These are phyloP conservation scores for Dendronephthya gigantea DNA, from an alignment of 64 coral and sea anemone genomes.

Conservation along the genomic window DNA sequence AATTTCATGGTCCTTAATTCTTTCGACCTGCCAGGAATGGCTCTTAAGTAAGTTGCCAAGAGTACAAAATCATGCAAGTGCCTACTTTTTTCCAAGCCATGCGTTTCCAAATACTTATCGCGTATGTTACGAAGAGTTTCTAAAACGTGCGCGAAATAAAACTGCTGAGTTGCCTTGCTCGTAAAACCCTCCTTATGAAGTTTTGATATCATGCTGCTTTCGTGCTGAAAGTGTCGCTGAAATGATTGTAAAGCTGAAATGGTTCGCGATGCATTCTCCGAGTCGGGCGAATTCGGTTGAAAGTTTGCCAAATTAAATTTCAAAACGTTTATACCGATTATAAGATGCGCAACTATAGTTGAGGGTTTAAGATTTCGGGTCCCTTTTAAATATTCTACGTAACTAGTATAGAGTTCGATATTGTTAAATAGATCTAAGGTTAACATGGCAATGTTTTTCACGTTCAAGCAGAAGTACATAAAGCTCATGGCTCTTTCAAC, in stretches of 20 bases:
- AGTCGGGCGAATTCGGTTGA: too few species aligned
- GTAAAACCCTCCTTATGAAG: too few species aligned
- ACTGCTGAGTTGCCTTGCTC: neutral
- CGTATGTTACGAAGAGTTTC: neutral
- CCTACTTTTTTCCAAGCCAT: neutral
- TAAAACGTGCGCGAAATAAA: neutral
- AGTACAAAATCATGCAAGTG: neutral
- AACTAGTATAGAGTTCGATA: neutral
- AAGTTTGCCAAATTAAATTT: too few species aligned
- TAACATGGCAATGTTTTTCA: neutral
- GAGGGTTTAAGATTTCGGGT: conserved; percentile 10
- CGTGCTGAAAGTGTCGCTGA: neutral
- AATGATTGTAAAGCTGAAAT: neutral
- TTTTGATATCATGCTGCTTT: conserved; percentile 24
- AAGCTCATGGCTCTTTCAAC: neutral
- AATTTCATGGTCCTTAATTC: neutral
- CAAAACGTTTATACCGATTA: neutral
- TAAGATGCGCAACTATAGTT: neutral
- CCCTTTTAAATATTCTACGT: conserved; percentile 7
- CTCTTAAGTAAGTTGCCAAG: neutral
- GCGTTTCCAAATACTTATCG: neutral
- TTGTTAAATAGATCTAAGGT: conserved; percentile 14
- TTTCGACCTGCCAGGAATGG: neutral
- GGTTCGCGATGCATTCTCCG: neutral
- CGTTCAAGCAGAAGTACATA: neutral